A percentile compares a stretch with the other conserved stretches of the same genome.
phyloP scores from a whole-genome alignment of 2,797 vertebrate genomes.

The Acropternis orthonyx region DNA sequence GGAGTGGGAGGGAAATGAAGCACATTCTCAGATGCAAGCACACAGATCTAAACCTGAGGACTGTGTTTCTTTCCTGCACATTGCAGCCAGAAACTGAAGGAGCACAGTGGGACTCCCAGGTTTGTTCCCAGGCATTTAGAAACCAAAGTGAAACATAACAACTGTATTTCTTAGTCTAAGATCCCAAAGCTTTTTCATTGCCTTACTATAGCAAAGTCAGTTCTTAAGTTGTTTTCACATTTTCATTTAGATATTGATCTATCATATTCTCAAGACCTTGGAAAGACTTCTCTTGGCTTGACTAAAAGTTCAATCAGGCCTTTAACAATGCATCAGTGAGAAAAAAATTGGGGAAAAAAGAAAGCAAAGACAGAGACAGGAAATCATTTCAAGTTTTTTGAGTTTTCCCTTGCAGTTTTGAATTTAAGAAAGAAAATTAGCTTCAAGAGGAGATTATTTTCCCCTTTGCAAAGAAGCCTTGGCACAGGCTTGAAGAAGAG shows the following conservation, averaged over 20 bases:
- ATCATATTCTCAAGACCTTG: neutral
- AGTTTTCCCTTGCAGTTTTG: neutral
- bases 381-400: neutral
- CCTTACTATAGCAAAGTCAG: neutral
- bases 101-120: neutral
- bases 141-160: neutral
- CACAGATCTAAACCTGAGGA: neutral
- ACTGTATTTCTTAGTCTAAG: neutral
- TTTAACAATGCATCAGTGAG: neutral
- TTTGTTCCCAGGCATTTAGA: neutral
- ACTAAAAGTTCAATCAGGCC: neutral
- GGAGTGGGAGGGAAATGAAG: neutral
- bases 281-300: neutral
- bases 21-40: accelerated
- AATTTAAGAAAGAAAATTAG: neutral
- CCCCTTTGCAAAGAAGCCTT: neutral
- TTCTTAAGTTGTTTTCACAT: neutral
- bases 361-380: neutral
- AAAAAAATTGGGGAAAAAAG: neutral
- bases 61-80: neutral
- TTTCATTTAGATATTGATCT: neutral
- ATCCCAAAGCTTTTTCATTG: neutral
- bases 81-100: neutral
- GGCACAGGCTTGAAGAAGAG: neutral
- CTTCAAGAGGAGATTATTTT: neutral